Evolutionary conservation across 2,888 invertebrate genomes (phyloP).

Genomic region (Ochropacha duplaris): DNA sequence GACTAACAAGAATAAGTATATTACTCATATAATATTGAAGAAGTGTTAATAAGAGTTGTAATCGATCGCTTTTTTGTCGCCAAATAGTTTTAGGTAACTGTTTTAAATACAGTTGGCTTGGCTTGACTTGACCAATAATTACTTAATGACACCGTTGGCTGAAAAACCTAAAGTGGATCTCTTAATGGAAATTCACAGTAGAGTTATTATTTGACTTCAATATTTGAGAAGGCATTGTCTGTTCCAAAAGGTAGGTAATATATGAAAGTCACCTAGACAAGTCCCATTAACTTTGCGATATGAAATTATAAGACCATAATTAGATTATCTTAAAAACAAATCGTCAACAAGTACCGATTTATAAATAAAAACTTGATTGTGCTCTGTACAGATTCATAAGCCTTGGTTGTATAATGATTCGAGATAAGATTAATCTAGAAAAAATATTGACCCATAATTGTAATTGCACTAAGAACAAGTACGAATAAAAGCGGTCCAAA

Average conservation of each 20-base stretch:
- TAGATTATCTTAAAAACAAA: neutral
- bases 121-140: too few relatives aligned
- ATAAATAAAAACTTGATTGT: neutral
- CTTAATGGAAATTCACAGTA: too few relatives aligned
- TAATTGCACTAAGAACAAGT: neutral
- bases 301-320: neutral
- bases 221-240: neutral
- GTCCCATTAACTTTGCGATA: neutral
- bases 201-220: too few relatives aligned
- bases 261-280: neutral
- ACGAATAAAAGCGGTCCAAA: constrained; percentile 19
- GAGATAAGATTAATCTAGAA: neutral
- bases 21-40: too few relatives aligned
- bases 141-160: too few relatives aligned
- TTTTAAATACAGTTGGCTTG: too few relatives aligned
- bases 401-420: neutral
- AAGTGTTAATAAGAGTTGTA: too few relatives aligned
- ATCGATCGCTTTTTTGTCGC: too few relatives aligned
- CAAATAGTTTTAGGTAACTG: too few relatives aligned
- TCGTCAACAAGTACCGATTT: neutral
- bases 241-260: neutral
- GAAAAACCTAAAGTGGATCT: too few relatives aligned
- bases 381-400: neutral
- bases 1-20: too few relatives aligned
- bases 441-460: neutral